Percentiles rank a stretch among this genome's conserved stretches.
Evolutionary conservation across 2,797 vertebrate species (phyloP).

Genomic region (Poecilia picta): DNA sequence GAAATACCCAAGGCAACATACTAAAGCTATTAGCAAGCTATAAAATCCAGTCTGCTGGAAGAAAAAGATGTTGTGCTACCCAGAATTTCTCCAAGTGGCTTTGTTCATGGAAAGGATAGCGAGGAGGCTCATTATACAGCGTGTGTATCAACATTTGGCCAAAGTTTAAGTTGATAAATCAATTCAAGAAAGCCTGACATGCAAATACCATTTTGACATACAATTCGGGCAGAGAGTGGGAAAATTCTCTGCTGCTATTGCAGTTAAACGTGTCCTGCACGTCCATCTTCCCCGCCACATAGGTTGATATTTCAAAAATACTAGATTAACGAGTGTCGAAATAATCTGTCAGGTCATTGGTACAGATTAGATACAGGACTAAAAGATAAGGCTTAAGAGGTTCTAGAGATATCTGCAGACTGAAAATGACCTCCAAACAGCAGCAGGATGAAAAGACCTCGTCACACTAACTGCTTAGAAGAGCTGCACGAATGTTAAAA

Average conservation of each 20-base stretch:
- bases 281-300: slow-evolving; percentile 20
- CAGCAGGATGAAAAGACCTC: neutral
- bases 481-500: neutral
- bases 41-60: slow-evolving; percentile 49
- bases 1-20: slow-evolving; percentile 66
- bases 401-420: slow-evolving; percentile 32
- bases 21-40: slow-evolving; percentile 68
- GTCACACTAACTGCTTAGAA: neutral
- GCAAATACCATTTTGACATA: neutral
- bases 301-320: slow-evolving; percentile 14
- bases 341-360: slow-evolving; percentile 42
- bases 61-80: slow-evolving; percentile 21
- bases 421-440: slow-evolving; percentile 1
- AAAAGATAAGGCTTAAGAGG: slow-evolving; percentile 18
- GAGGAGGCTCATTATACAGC: neutral
- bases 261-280: slow-evolving; percentile 56
- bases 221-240: neutral
- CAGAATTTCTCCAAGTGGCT: slow-evolving; percentile 4
- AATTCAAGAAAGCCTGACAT: neutral
- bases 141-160: slow-evolving; percentile 1
- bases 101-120: slow-evolving; percentile 6
- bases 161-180: neutral
- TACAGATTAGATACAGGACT: slow-evolving; percentile 53
- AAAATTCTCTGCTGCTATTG: slow-evolving; percentile 20
- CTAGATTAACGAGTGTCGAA: slow-evolving; percentile 36